phyloP scores from a whole-genome alignment of 2,113 vertebrate species.

The Falcunculus frontatus region DNA sequence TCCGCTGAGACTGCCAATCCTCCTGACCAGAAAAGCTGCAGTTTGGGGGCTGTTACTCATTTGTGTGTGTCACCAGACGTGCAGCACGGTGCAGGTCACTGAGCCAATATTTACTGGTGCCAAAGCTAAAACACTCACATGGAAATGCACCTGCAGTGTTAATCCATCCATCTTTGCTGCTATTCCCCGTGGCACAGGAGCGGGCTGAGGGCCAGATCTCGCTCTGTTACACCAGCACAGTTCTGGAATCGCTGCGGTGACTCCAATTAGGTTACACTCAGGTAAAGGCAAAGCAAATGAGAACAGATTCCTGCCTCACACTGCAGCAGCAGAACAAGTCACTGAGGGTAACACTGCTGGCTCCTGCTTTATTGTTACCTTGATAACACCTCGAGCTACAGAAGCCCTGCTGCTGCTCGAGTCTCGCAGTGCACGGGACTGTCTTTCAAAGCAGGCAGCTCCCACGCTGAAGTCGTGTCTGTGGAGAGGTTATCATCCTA shows the following conservation, averaged over 20 bases:
- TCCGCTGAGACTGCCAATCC: slow-evolving; percentile 18
- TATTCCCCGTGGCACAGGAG: not conserved
- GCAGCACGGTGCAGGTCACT: not conserved
- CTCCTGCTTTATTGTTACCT: slow-evolving; percentile 15
- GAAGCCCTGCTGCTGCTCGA: not conserved
- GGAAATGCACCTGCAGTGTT: slow-evolving; percentile 44
- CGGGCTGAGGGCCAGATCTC: slow-evolving; percentile 5
- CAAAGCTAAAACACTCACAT: slow-evolving; percentile 13
- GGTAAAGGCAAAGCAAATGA: slow-evolving; percentile 12
- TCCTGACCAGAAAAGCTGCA: not conserved
- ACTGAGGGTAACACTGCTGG: not conserved
- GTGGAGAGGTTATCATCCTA: not conserved
- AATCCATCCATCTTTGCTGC: slow-evolving; percentile 25
- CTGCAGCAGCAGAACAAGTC: not conserved
- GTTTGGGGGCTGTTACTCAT: not conserved
- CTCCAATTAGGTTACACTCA: not conserved
- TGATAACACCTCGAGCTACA: not conserved
- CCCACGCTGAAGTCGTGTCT: not conserved
- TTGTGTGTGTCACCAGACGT: not conserved
- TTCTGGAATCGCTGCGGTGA: not conserved
- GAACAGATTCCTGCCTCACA: not conserved
- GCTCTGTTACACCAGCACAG: not conserved
- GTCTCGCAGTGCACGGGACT: not conserved
- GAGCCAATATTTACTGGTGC: slow-evolving; percentile 2
- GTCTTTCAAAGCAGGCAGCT: slow-evolving; percentile 4